Evolutionary conservation across 1,140 invertebrate genomes (phyloP), one percentile per base, ranked within the genome.

Genomic region (Ips typographus): DNA sequence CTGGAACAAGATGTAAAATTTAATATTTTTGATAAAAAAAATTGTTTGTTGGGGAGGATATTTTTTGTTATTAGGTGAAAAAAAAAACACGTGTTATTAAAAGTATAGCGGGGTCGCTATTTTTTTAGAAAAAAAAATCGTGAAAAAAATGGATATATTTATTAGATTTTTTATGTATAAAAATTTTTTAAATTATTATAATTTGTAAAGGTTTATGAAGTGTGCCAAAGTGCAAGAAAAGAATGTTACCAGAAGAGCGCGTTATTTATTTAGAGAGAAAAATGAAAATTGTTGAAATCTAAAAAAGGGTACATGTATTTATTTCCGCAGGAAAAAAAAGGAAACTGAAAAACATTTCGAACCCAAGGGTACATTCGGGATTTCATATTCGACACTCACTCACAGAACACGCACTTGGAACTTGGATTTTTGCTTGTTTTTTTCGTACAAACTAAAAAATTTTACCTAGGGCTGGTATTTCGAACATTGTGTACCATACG

Each of bases 41-140:
- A 80, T 79, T 80, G 78, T 80, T 80, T 79, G 79, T 81, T 81
- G 79, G 79, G 79, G 80, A 79, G 80, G 79, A 81, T 80, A 79
- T 81, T 80, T 80, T 81, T 81, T 81, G 79, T 80, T 80, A 81
- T 22, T 22, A 22, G 22, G 22, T 22, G 76, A 79, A 77, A 76
- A 79, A 79, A 77, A 75, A 75, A 22, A 74, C 42, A 55, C 38
- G 64, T 71, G 74, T 71, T 68, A 67, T 71, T 74, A 73, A 60
- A 65, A 71, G 69, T 74, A 77, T 77, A 77, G 76, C 76, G 77
- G 73, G 74, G 74, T 76, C 74, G 76, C 77, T 79, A 77, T 79
- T 79, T 78, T 77, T 74, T 22, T 22, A 22, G 22, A 22, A 22
- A 22, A 22, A 77, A 73, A 59, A 79, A 78, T 77, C 76, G 78